A percentile compares a stretch with the other conserved stretches of the same genome.
These are phyloP conservation scores for Crotalus adamanteus DNA, from an alignment of 2,797 vertebrate species.

Conservation along the genomic window DNA sequence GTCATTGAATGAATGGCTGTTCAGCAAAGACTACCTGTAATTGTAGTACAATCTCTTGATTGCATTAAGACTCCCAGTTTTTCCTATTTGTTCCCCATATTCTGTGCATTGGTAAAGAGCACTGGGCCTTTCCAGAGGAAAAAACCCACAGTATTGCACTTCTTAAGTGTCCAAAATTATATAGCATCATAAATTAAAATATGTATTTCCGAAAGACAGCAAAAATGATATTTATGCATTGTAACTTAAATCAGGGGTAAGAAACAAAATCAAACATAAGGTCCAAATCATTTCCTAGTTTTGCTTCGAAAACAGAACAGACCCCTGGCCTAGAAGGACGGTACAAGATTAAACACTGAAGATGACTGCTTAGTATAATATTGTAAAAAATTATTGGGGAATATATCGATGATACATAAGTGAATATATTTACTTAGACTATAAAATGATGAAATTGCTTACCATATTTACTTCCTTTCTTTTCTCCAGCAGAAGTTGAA, in stretches of 20 bases:
- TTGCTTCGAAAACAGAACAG: neutral
- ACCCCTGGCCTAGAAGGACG: neutral
- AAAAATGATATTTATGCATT: neutral
- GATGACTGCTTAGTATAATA: neutral
- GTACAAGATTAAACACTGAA: neutral
- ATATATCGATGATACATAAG: neutral
- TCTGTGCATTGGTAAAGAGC: neutral
- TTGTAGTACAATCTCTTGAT: neutral
- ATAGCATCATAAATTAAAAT: neutral
- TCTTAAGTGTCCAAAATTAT: neutral
- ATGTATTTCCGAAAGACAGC: neutral
- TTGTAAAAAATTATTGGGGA: neutral
- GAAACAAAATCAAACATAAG: neutral
- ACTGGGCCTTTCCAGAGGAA: neutral
- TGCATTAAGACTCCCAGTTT: neutral
- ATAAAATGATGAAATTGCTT: constrained; percentile 42
- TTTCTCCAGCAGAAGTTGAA: constrained; percentile 84
- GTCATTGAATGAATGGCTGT: neutral
- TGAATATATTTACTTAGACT: neutral
- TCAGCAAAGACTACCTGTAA: neutral
- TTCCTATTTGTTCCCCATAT: neutral
- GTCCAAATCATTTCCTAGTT: neutral
- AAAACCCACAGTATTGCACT: neutral
- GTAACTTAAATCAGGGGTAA: neutral
- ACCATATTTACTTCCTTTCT: constrained; percentile 72